These are phyloP conservation scores for Erebia aethiops DNA, from an alignment of 2,888 invertebrate species.

Conservation along the genomic window DNA sequence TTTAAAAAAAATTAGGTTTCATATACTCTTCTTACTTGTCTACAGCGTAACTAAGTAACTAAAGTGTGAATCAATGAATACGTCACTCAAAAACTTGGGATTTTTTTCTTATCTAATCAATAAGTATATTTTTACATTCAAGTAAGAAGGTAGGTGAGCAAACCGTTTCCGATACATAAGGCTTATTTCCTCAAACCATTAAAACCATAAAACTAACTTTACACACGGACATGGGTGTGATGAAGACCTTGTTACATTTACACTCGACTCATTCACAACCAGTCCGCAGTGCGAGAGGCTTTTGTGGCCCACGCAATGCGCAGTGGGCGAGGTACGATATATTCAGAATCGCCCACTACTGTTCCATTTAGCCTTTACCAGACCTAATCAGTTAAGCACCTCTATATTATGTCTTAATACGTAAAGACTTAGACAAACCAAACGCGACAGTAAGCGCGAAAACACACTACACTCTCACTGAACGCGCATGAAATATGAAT, in stretches of 20 bases:
- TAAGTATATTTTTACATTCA: neutral
- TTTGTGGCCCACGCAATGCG: constrained; percentile 49
- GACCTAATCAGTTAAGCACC: neutral
- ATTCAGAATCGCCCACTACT: constrained; percentile 61
- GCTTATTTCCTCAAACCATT: neutral
- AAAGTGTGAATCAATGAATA: too few species aligned
- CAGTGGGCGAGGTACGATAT: constrained; percentile 65
- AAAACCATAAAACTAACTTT: constrained; percentile 10
- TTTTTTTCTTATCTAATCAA: too few species aligned
- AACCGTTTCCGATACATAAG: too few species aligned
- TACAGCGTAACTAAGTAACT: too few species aligned
- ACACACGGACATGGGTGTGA: constrained; percentile 26
- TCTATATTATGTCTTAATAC: constrained; percentile 6
- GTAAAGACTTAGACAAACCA: constrained; percentile 4
- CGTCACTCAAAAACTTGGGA: too few species aligned
- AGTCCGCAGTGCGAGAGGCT: constrained; percentile 35
- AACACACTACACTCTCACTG: neutral
- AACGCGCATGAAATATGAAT: neutral
- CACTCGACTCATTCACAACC: constrained; percentile 35
- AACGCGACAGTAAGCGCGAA: neutral
- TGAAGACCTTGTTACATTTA: constrained; percentile 36
- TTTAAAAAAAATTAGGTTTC: too few species aligned
- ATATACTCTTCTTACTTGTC: too few species aligned
- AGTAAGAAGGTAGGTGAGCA: neutral
- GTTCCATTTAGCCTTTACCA: constrained; percentile 62